Evolutionary conservation across 2,888 invertebrate species (phyloP), one percentile per base, ranked within the genome.

Genomic region (Serripes groenlandicus): DNA sequence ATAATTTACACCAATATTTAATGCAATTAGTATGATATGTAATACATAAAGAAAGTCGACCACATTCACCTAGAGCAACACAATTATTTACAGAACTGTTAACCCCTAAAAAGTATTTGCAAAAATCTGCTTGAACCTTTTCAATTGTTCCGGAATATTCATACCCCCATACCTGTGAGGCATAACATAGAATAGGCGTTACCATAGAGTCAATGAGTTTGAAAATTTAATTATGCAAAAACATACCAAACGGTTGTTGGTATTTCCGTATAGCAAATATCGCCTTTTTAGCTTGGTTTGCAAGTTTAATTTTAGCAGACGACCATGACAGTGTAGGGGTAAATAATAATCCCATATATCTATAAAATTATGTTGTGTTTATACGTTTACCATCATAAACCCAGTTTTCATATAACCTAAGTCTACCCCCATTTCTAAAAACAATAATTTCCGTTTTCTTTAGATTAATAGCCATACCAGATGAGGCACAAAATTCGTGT

Each of bases 181-280:
- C 73, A 73, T 42, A 73, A 5, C 30, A 42, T 28, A 73, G 49
- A 28, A 73, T 62, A 28, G 42, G 73, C 28, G 3, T 18, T 7
- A 62, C 73, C 21, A 62, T 62, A 37, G 60, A 28, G 30, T 73
- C 73, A 73, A 73, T 62, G 28, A 73, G 42, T 28, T 73, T 73
- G 58, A 72, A 72, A 32, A 26, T 34, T 11, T 72, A 34, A 34
- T 58, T n/a, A n/a, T 64, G 64, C 21, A 35, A 3, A 35, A 72
- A 72, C 21, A 15, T n/a, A 7, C 72, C 72, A 58, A 72, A 72
- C 4, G 5, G 34, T 23, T 23, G 5, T 23, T 58, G 35, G 26
- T 72, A 72, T 56, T 34, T n/a, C 34, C 34, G 21, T 35, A 72
- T 60, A 30, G 34, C 28, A 30, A 35, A 28, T 5, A 73, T 15